A percentile compares a stretch with the other conserved stretches of the same genome.
Conservation (phyloP, 2,113 vertebrate genomes). For the Sebastes schlegelii region DNA sequence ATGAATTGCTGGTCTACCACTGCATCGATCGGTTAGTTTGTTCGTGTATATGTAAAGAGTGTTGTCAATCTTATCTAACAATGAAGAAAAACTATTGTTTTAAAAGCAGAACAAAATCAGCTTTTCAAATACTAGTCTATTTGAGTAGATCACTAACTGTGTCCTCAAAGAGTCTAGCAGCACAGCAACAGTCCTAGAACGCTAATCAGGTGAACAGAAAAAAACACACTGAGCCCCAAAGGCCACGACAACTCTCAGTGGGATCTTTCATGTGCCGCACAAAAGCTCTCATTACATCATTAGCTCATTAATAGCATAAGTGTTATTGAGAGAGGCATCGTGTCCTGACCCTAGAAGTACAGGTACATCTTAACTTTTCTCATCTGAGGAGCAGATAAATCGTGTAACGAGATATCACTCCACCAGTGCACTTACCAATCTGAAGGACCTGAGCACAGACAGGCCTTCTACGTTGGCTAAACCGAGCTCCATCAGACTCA, state of each 20-base stretch:
- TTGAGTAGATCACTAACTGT: not conserved
- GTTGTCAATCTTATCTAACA: no score
- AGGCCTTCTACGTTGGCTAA: constrained; percentile 95
- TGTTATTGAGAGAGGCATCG: not conserved
- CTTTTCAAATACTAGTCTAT: no score
- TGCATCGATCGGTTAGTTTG: no score
- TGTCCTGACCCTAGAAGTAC: not conserved
- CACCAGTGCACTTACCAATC: constrained; percentile 88
- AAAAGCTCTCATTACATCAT: constrained; percentile 40
- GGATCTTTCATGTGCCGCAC: constrained; percentile 9
- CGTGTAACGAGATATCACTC: not conserved
- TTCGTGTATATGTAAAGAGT: no score
- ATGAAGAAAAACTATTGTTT: no score
- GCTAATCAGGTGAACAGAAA: constrained; percentile 5
- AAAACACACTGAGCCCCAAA: constrained; percentile 18
- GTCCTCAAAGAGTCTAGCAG: not conserved
- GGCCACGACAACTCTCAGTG: constrained; percentile 18
- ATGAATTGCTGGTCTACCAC: no score
- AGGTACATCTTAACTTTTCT: not conserved
- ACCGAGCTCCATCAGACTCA: constrained; percentile 98
- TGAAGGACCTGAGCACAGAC: constrained; percentile 95
- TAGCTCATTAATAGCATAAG: constrained; percentile 27
- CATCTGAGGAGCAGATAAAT: not conserved
- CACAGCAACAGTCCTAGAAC: constrained; percentile 5
- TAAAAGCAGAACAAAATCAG: no score